Conservation (phyloP, 1,140 invertebrate species). For the Macrotrachela quadricornifera region DNA sequence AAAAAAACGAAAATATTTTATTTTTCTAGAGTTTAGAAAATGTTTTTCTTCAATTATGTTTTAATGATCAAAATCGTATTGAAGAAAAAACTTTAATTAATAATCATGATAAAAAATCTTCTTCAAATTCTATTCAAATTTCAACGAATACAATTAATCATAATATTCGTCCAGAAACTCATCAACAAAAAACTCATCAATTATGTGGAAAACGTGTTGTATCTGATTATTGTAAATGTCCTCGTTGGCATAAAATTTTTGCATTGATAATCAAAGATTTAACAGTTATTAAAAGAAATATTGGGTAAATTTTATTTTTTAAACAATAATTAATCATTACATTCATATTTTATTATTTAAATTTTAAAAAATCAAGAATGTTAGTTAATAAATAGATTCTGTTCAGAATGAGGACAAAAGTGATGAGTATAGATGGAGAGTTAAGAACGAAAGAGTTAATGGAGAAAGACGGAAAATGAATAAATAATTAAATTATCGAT, state of each 20-base stretch:
- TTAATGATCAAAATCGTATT: slow-evolving; percentile 14
- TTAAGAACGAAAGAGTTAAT: too few relatives aligned
- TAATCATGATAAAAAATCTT: background rate
- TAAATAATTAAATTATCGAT: too few relatives aligned
- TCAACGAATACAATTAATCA: background rate
- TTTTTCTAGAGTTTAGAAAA: slow-evolving; percentile 54
- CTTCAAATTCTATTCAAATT: background rate
- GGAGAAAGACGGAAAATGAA: too few relatives aligned
- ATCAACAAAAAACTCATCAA: too few relatives aligned
- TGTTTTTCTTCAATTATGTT: slow-evolving; percentile 72
- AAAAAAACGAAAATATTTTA: background rate
- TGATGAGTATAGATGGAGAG: too few relatives aligned
- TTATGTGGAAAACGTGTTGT: too few relatives aligned
- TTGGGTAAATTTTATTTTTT: slow-evolving; percentile 43
- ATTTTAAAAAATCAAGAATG: too few relatives aligned
- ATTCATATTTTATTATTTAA: too few relatives aligned
- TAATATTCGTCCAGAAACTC: too few relatives aligned
- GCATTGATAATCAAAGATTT: slow-evolving; percentile 77
- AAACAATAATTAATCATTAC: too few relatives aligned
- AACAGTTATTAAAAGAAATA: slow-evolving; percentile 70
- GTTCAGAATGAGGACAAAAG: too few relatives aligned
- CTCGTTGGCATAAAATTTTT: slow-evolving; percentile 13
- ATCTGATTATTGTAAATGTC: slow-evolving; percentile 1
- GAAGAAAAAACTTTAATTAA: background rate
- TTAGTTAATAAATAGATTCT: too few relatives aligned